phyloP scores from a whole-genome alignment of 2,888 invertebrate species.

The Augochlorella aurata region DNA sequence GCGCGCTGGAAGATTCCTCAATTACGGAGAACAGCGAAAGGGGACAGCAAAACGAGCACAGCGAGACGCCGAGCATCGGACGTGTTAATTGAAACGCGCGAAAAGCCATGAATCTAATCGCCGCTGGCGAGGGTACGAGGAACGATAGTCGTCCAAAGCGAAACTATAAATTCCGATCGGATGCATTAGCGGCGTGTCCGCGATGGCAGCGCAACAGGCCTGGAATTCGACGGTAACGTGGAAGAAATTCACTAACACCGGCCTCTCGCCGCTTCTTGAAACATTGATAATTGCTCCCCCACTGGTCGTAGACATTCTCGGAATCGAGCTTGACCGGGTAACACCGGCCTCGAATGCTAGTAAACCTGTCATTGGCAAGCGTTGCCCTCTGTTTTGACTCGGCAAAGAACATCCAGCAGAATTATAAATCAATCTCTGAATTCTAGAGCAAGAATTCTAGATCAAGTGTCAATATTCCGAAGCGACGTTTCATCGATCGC shows the following conservation, averaged over 20 bases:
- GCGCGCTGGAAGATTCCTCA: too few species aligned
- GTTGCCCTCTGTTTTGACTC: not conserved
- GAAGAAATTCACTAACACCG: slow-evolving; percentile 27
- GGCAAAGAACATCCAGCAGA: not conserved
- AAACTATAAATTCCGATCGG: slow-evolving; percentile 75
- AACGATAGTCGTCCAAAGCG: slow-evolving; percentile 64
- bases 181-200: slow-evolving; percentile 69
- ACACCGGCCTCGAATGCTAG: slow-evolving; percentile 13
- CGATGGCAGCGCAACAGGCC: slow-evolving; percentile 28
- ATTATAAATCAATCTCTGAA: too few species aligned
- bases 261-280: slow-evolving; percentile 14
- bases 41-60: slow-evolving; percentile 8
- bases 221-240: slow-evolving; percentile 47
- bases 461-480: too few species aligned
- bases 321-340: slow-evolving; percentile 30
- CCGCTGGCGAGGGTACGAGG: slow-evolving; percentile 58
- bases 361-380: not conserved
- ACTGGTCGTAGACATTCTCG: slow-evolving; percentile 30
- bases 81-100: slow-evolving; percentile 75
- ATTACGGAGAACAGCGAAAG: not conserved
- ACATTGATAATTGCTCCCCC: slow-evolving; percentile 39
- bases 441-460: too few species aligned
- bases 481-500: too few species aligned
- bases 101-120: slow-evolving; percentile 74
- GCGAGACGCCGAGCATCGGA: slow-evolving; percentile 37